Evolutionary conservation across 2,113 vertebrate species (phyloP).

Genomic region (Melanostigma gelatinosum): DNA sequence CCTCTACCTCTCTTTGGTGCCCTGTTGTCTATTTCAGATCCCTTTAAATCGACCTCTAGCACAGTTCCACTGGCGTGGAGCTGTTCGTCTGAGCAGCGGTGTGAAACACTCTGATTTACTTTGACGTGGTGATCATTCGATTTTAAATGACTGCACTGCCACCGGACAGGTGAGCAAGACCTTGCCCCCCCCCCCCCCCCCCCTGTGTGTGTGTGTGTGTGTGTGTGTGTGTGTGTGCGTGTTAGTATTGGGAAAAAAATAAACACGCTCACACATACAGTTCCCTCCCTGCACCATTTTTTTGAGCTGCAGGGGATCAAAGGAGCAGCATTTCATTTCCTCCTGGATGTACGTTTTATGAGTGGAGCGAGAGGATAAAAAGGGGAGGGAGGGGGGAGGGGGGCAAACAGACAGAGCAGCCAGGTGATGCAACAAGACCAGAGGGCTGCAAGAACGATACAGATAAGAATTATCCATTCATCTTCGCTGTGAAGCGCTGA

Average conservation of each 20-base stretch:
- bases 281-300: slow-evolving; percentile 55
- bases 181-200: neutral
- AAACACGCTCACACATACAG: slow-evolving; percentile 7
- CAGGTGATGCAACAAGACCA: slow-evolving; percentile 40
- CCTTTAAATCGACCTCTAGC: slow-evolving; percentile 8
- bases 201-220: neutral
- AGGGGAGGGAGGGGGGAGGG: neutral
- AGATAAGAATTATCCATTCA: slow-evolving; percentile 50
- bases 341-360: slow-evolving; percentile 61
- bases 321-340: slow-evolving; percentile 62
- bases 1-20: neutral
- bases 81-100: slow-evolving; percentile 14
- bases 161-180: slow-evolving; percentile 22
- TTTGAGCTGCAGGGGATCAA: slow-evolving; percentile 54
- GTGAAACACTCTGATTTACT: slow-evolving; percentile 43
- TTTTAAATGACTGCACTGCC: slow-evolving; percentile 36
- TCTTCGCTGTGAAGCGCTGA: slow-evolving; percentile 49
- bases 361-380: slow-evolving; percentile 17
- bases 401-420: slow-evolving; percentile 8
- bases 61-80: slow-evolving; percentile 1
- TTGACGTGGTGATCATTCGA: slow-evolving; percentile 25
- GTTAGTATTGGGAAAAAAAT: slow-evolving; percentile 4
- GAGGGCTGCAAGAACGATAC: neutral
- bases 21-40: slow-evolving; percentile 9
- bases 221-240: slow-evolving; percentile 1